phyloP scores from a whole-genome alignment of 2,888 invertebrate genomes.

The Hyles lineata region DNA sequence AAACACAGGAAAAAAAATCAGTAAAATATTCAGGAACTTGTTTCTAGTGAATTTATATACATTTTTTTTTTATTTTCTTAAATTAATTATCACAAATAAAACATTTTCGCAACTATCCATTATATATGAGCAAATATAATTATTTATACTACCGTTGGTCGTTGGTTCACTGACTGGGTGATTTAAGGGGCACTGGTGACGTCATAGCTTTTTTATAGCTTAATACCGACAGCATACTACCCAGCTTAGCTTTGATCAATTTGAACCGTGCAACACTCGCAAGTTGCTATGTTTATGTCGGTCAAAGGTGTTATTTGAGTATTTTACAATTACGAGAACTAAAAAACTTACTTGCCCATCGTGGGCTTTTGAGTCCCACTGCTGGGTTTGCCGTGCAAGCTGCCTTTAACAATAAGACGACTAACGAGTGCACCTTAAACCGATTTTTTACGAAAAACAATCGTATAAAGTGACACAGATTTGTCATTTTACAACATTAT shows the following conservation, averaged over 20 bases:
- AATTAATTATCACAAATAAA: slow-evolving; percentile 28
- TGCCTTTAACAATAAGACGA: background rate
- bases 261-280: background rate
- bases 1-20: background rate
- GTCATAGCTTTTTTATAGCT: background rate
- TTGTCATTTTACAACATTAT: background rate
- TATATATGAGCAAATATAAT: slow-evolving; percentile 26
- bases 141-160: slow-evolving; percentile 25
- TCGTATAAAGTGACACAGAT: background rate
- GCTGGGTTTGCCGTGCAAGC: background rate
- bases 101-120: slow-evolving; percentile 25
- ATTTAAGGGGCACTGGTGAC: slow-evolving; percentile 11
- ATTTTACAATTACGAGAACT: background rate
- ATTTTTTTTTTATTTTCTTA: slow-evolving; percentile 22
- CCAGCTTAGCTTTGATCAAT: too few species aligned
- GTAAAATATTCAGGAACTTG: slow-evolving; percentile 27
- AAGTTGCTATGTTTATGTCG: background rate
- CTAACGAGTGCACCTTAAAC: background rate
- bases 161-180: slow-evolving; percentile 5
- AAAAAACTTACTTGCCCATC: background rate
- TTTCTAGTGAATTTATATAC: slow-evolving; percentile 27
- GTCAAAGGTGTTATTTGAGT: background rate
- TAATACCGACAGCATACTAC: background rate
- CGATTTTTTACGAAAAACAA: slow-evolving; percentile 1
- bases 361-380: background rate